A percentile compares a stretch with the other conserved stretches of the same genome.
Conservation (phyloP, 2,113 vertebrate species). For the Eupsittula cactorum region DNA sequence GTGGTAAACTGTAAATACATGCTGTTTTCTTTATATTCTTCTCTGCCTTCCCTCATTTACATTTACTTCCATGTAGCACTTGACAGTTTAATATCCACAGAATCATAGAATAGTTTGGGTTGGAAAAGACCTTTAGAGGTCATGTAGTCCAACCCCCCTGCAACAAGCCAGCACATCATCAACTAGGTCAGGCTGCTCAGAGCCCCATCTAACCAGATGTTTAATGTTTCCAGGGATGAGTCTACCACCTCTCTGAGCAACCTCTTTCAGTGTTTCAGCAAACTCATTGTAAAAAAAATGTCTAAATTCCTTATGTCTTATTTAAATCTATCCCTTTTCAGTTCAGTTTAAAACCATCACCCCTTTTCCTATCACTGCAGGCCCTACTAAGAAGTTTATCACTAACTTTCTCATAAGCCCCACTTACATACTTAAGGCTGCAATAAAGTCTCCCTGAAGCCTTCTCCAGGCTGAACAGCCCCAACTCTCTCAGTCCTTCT, state of each 20-base stretch:
- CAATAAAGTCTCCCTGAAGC: rapidly evolving
- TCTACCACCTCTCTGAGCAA: not conserved
- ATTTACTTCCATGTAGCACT: not conserved
- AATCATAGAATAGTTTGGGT: not conserved
- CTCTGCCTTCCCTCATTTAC: not conserved
- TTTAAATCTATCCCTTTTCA: not conserved
- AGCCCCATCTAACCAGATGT: not conserved
- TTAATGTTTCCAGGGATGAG: not conserved
- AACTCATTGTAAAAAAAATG: not conserved
- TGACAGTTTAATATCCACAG: not conserved
- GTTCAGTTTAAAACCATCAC: not conserved
- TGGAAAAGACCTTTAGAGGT: not conserved
- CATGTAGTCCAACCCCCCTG: not conserved
- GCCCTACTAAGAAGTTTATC: not conserved
- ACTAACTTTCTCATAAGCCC: not conserved
- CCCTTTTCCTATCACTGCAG: not conserved
- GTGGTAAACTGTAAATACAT: not conserved
- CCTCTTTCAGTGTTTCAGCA: not conserved
- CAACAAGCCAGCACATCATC: too few relatives aligned
- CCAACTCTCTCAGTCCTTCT: not conserved
- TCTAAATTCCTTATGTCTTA: not conserved
- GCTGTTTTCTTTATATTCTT: not conserved
- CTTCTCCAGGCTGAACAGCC: not conserved
- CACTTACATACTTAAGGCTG: rapidly evolving
- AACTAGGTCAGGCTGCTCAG: not conserved